These are phyloP conservation scores for Eumacrocentrus americanus DNA, from an alignment of 2,888 invertebrate genomes.

Conservation along the genomic window DNA sequence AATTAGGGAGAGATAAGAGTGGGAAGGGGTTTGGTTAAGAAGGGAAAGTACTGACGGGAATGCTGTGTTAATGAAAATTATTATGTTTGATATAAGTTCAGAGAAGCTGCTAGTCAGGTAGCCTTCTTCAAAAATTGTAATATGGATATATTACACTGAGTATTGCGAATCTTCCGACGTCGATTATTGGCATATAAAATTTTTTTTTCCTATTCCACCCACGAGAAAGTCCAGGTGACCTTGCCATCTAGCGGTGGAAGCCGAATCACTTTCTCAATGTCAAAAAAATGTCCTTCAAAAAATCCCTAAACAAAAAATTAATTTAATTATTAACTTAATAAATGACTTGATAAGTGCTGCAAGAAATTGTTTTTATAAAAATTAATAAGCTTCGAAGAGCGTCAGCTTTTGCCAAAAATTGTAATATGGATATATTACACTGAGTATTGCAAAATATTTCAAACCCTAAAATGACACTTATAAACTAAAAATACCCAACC, in stretches of 20 bases:
- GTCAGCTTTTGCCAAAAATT: constrained; percentile 6
- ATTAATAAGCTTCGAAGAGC: background rate
- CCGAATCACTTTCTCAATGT: too few relatives aligned
- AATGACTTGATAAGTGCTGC: too few relatives aligned
- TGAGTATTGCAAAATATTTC: constrained; percentile 17
- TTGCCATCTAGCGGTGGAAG: background rate
- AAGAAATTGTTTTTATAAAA: constrained; percentile 26
- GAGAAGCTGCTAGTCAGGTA: background rate
- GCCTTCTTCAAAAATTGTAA: constrained; percentile 22
- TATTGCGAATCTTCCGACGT: background rate
- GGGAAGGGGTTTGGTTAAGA: too few relatives aligned
- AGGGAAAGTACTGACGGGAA: too few relatives aligned
- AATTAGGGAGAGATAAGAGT: background rate
- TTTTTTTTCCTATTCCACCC: background rate
- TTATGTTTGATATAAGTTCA: background rate
- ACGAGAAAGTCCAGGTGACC: background rate
- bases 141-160: constrained; percentile 35
- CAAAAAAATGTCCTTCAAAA: too few relatives aligned
- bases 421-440: constrained; percentile 36
- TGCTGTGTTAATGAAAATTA: background rate
- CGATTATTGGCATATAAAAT: background rate
- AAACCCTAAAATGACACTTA: background rate
- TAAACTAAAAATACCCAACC: background rate
- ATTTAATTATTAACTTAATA: too few relatives aligned
- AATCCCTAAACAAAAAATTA: too few relatives aligned